Evolutionary conservation across 2,113 vertebrate genomes (phyloP), one percentile per base, ranked within the genome.

Genomic region (Notothenia coriiceps): DNA sequence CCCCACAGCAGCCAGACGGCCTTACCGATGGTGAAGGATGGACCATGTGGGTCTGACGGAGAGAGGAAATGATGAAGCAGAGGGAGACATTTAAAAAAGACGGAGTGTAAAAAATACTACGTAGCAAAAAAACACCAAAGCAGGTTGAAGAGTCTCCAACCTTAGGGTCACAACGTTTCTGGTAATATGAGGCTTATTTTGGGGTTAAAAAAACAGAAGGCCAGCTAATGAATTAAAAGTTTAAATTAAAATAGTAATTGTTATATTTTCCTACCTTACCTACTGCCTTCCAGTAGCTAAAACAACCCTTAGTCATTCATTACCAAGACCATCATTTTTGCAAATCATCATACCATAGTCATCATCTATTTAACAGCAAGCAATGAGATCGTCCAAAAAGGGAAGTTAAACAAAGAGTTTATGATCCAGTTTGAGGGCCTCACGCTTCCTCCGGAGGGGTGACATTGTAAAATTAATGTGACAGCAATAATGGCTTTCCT

Each of bases 1-100:
- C 98, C 98, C 98, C 98, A 99, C 47, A 99, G 96, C 13, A 99
- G 95, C 98, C 98, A 99, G 13, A 99, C 92, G 12, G 98, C 98
- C 93, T 99, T 99, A 2, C 98, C 98, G 2, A 99, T 97, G 17
- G 98, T 99, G 79, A 99, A 99, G 0, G 98, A 99, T 2, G 98
- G 98, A 1, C 98, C 98, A 0, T 99, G 98, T 4, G 97, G 97
- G 89, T 96, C 98, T 99, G 92, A 46, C 14, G 61, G 33, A 62
- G 51, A 71, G 29, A 67, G 25, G 35, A 33, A 62, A 43, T 2
- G 56, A 43, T 2, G 56, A 9, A 67, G 61, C 54, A 74, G 74
- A 74, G 50, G 61, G 40, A 49, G 35, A n/a, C 43, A 17, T 25
- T 2, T 47, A 20, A 51, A 55, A 69, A 29, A 59, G 29, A 8